phyloP scores from a whole-genome alignment of 37 sponge, comb jelly and placozoan species.

The Hexactinellida sp. region DNA sequence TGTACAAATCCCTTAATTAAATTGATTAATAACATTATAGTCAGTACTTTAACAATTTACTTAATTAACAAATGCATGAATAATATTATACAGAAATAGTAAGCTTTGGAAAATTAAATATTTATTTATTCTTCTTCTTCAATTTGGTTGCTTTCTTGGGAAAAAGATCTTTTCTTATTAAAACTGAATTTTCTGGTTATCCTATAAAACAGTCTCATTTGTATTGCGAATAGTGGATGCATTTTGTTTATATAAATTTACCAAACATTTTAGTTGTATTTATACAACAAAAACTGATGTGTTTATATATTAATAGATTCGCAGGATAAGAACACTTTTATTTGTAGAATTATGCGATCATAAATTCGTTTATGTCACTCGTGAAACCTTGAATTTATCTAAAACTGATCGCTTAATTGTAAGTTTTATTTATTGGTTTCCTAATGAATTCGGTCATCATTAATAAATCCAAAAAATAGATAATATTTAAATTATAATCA shows the following conservation, averaged over 20 bases:
- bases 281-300: background rate
- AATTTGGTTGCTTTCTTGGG: background rate
- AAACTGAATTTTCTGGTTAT: background rate
- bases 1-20: too few relatives aligned
- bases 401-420: too few relatives aligned
- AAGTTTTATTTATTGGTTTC: too few relatives aligned
- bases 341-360: background rate
- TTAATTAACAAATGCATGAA: too few relatives aligned
- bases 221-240: background rate
- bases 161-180: background rate
- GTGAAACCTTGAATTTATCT: too few relatives aligned
- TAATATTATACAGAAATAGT: too few relatives aligned
- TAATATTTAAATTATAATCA: too few relatives aligned
- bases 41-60: too few relatives aligned
- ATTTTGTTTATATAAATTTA: background rate
- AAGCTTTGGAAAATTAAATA: too few relatives aligned
- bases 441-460: too few relatives aligned
- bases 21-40: too few relatives aligned
- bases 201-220: background rate
- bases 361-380: background rate
- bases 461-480: too few relatives aligned
- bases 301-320: background rate
- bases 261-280: background rate
- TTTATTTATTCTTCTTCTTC: background rate
- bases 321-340: background rate